Evolutionary conservation across 2,797 vertebrate species (phyloP).

Genomic region (Antrozous pallidus): DNA sequence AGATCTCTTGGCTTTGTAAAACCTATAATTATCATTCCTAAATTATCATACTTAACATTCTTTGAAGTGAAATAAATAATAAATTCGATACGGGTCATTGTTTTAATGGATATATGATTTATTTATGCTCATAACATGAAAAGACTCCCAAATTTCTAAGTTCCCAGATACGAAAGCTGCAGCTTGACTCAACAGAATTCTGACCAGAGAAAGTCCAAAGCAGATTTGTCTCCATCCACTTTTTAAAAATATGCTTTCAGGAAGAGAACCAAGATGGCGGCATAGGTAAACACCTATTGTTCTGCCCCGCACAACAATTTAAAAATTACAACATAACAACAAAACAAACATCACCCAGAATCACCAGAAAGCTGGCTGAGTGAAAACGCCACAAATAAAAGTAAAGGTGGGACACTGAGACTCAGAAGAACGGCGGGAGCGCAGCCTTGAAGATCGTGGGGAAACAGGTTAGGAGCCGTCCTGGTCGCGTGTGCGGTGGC

Average conservation of each 20-base stretch:
- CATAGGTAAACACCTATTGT: too few relatives aligned
- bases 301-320: too few relatives aligned
- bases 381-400: too few relatives aligned
- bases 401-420: too few relatives aligned
- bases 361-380: too few relatives aligned
- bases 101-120: constrained; percentile 4
- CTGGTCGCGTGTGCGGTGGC: too few relatives aligned
- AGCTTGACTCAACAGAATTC: constrained; percentile 38
- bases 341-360: too few relatives aligned
- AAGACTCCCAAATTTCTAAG: background rate
- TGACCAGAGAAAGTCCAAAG: background rate
- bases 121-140: background rate
- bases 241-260: constrained; percentile 33
- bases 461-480: too few relatives aligned
- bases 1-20: constrained; percentile 15
- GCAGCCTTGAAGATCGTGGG: too few relatives aligned
- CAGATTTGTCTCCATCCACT: background rate
- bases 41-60: background rate
- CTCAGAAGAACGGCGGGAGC: too few relatives aligned
- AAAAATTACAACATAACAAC: too few relatives aligned
- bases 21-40: constrained; percentile 9
- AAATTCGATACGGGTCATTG: background rate
- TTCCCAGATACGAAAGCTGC: background rate
- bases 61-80: background rate
- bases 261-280: too few relatives aligned